Evolutionary conservation across 2,113 vertebrate genomes (phyloP).

Genomic region (Caracal caracal): DNA sequence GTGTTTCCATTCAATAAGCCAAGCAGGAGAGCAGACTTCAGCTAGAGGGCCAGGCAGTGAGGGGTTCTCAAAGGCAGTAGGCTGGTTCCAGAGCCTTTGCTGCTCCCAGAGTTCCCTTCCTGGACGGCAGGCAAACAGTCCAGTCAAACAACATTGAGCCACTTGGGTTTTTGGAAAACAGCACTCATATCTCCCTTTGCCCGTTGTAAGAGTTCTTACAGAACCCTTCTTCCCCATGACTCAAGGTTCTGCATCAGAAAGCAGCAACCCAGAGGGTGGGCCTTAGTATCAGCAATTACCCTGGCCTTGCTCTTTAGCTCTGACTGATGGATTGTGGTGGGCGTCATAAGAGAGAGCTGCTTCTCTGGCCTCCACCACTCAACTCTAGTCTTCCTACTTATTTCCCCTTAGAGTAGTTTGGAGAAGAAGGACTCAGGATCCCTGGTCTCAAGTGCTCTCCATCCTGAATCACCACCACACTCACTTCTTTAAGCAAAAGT

Average conservation of each 20-base stretch:
- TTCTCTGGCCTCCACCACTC: background rate
- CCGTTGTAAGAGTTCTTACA: background rate
- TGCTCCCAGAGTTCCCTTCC: background rate
- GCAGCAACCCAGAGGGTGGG: background rate
- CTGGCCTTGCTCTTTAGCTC: background rate
- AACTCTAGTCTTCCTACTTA: background rate
- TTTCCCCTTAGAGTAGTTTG: background rate
- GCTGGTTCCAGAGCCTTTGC: background rate
- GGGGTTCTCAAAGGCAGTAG: background rate
- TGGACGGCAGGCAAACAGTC: background rate
- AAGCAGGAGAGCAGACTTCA: background rate
- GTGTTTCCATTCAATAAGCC: background rate
- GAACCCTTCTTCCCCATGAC: background rate
- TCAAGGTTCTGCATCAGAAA: background rate
- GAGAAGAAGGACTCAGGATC: background rate
- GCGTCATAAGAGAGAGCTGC: background rate
- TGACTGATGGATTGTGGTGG: background rate
- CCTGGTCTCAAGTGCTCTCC: background rate
- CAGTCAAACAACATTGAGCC: background rate
- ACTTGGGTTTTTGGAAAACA: background rate
- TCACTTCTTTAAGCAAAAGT: background rate
- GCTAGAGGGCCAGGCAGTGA: background rate
- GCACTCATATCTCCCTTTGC: background rate
- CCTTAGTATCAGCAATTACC: background rate
- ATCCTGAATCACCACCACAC: background rate